Conservation (phyloP, 2,113 vertebrate species). For the Numida meleagris region DNA sequence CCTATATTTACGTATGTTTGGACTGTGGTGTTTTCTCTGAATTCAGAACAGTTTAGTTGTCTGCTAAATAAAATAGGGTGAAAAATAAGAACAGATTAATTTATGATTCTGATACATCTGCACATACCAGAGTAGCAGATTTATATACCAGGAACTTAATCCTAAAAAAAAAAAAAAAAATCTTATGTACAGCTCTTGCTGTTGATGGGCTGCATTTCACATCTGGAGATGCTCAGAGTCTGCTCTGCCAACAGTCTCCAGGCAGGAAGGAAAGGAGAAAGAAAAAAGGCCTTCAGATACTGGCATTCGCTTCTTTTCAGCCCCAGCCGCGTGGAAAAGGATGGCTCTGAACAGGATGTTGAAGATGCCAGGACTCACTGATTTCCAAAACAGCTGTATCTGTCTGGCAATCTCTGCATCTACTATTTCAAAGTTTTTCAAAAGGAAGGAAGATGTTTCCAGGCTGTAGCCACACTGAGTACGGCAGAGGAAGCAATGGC, state of each 20-base stretch:
- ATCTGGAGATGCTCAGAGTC: background rate
- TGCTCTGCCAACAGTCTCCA: background rate
- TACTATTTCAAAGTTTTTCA: background rate
- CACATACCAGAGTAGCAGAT: background rate
- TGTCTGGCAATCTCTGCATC: background rate
- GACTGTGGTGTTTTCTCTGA: background rate
- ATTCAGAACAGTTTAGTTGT: background rate
- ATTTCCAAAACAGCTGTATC: background rate
- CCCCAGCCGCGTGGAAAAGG: background rate
- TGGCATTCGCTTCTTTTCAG: background rate
- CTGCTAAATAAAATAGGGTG: no score
- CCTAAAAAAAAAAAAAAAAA: background rate
- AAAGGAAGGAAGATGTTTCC: background rate
- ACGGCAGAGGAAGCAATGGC: background rate
- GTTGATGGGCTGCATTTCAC: background rate
- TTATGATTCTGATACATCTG: background rate
- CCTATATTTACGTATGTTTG: background rate
- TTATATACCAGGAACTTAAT: background rate
- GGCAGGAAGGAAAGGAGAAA: fast-evolving
- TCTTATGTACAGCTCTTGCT: background rate
- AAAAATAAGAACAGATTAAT: background rate
- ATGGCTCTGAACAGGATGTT: background rate
- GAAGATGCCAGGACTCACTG: background rate
- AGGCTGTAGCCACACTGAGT: background rate
- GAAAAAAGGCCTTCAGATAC: background rate